phyloP scores from a whole-genome alignment of 2,797 vertebrate species.

The Prionace glauca region DNA sequence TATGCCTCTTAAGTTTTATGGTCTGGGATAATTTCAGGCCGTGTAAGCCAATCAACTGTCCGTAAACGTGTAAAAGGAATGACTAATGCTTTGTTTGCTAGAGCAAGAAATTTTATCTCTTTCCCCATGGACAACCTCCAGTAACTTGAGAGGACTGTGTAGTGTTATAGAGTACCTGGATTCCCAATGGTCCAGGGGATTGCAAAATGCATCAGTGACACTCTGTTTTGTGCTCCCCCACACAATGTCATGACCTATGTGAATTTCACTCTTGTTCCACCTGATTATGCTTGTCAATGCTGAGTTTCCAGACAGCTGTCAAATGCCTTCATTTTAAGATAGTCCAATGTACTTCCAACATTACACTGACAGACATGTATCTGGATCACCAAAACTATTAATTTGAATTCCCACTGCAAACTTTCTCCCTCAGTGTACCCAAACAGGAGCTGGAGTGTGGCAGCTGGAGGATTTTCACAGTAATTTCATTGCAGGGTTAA shows the following conservation, averaged over 20 bases:
- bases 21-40: neutral
- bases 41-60: constrained; percentile 14
- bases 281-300: neutral
- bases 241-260: neutral
- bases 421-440: too few species aligned
- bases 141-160: neutral
- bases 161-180: neutral
- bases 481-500: too few species aligned
- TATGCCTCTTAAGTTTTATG: constrained; percentile 5
- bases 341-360: neutral
- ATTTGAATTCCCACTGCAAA: neutral
- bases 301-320: neutral
- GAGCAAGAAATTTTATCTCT: neutral
- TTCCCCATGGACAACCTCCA: neutral
- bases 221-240: neutral
- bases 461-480: too few species aligned
- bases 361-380: neutral
- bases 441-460: too few species aligned
- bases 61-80: neutral
- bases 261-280: neutral
- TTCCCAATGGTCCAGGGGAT: neutral
- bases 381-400: neutral
- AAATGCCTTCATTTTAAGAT: neutral
- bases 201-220: neutral
- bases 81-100: neutral